Conservation (phyloP, 2,888 invertebrate genomes). For the Tortrix viridana region DNA sequence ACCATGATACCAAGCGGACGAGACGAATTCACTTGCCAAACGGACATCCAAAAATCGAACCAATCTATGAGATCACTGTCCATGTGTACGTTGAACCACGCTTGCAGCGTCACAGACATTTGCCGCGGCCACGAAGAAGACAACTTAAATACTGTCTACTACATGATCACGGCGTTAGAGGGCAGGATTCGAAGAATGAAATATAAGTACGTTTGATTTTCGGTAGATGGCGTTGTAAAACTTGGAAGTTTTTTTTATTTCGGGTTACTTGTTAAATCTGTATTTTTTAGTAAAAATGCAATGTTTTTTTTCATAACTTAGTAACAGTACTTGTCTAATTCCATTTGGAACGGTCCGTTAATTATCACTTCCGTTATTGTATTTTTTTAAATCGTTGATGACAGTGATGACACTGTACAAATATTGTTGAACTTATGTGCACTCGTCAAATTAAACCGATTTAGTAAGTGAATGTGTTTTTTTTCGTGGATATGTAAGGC, state of each 20-base stretch:
- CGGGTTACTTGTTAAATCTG: background rate
- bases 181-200: slow-evolving; percentile 68
- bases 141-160: slow-evolving; percentile 64
- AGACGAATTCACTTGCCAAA: slow-evolving; percentile 57
- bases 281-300: too few relatives aligned
- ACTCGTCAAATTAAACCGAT: too few relatives aligned
- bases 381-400: too few relatives aligned
- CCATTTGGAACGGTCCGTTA: too few relatives aligned
- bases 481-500: too few relatives aligned
- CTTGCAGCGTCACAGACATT: slow-evolving; percentile 59
- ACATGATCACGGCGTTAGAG: slow-evolving; percentile 66
- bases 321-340: too few relatives aligned
- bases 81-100: slow-evolving; percentile 48
- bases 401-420: too few relatives aligned
- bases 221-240: slow-evolving; percentile 49
- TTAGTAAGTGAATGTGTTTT: too few relatives aligned
- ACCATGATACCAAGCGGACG: slow-evolving; percentile 69
- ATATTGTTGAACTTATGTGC: too few relatives aligned
- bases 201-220: slow-evolving; percentile 40
- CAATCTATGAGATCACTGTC: slow-evolving; percentile 21
- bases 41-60: slow-evolving; percentile 40
- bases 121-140: slow-evolving; percentile 55
- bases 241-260: background rate
- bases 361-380: too few relatives aligned
- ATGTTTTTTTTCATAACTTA: too few relatives aligned